Evolutionary conservation across 2,888 invertebrate species (phyloP).

Genomic region (Drosophila recens): DNA sequence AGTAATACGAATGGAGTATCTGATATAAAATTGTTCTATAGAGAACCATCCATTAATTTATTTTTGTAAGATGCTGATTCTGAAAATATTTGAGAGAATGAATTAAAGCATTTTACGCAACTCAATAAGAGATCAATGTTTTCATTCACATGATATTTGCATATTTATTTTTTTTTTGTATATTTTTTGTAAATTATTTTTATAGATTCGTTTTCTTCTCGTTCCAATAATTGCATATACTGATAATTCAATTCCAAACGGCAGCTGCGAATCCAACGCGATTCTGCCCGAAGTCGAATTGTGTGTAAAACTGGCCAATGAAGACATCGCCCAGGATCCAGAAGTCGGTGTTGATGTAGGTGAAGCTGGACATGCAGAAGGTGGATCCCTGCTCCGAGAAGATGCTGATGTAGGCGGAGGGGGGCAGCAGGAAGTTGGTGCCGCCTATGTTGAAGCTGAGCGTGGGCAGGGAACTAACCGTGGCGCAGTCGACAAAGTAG

Average conservation of each 20-base stretch:
- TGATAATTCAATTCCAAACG: neutral
- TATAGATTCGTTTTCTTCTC: too few species aligned
- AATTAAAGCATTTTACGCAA: too few species aligned
- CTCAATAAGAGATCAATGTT: too few species aligned
- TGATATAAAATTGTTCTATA: too few species aligned
- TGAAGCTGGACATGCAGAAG: constrained; percentile 95
- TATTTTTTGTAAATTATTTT: too few species aligned
- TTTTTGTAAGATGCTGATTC: too few species aligned
- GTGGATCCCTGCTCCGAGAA: constrained; percentile 86
- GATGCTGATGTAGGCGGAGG: constrained; percentile 90
- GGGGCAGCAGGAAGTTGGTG: constrained; percentile 89
- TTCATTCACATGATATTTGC: too few species aligned
- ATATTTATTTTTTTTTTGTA: too few species aligned
- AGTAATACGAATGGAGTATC: too few species aligned
- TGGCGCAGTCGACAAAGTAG: constrained; percentile 90
- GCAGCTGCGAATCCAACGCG: constrained; percentile 93
- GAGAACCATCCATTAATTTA: too few species aligned
- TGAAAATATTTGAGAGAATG: too few species aligned
- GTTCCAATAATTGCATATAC: too few species aligned
- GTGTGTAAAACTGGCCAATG: constrained; percentile 96
- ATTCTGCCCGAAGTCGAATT: constrained; percentile 94
- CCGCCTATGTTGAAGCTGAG: constrained; percentile 92
- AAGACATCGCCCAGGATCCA: constrained; percentile 99
- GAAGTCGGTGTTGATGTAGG: constrained; percentile 90
- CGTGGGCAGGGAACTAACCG: constrained; percentile 90